Conservation (phyloP, 2,888 invertebrate species). For the Aleiodes leptofemur region DNA sequence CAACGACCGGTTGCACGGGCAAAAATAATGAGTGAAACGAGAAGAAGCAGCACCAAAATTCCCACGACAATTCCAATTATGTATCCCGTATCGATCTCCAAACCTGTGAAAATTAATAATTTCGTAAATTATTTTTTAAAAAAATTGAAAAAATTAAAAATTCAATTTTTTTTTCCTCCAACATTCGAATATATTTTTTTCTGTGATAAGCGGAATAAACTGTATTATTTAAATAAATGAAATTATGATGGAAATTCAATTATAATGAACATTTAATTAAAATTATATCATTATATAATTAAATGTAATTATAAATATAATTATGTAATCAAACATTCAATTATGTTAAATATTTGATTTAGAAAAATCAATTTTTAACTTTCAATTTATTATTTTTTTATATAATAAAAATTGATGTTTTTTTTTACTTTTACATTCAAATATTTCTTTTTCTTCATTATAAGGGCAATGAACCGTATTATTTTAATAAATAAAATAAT, state of each 20-base stretch:
- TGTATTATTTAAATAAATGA: background rate
- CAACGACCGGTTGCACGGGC: constrained; percentile 89
- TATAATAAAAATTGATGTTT: no score
- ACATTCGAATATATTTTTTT: no score
- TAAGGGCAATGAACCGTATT: no score
- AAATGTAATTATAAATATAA: no score
- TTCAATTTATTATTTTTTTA: background rate
- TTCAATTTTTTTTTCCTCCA: background rate
- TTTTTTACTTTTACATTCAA: no score
- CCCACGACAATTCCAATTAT: constrained; percentile 87
- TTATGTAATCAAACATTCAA: no score
- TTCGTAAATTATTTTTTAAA: constrained; percentile 4
- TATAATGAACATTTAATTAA: background rate
- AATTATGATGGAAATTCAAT: background rate
- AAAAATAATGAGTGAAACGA: constrained; percentile 82
- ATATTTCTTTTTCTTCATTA: no score
- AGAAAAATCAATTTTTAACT: background rate
- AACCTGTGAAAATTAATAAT: constrained; percentile 75
- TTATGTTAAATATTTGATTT: background rate
- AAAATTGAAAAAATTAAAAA: no score
- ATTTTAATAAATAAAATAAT: no score
- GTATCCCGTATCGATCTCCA: constrained; percentile 84
- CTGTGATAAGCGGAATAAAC: no score
- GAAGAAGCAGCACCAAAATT: constrained; percentile 81
- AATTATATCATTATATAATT: no score